Evolutionary conservation across 2,797 vertebrate genomes (phyloP).

Genomic region (Tinamus major): DNA sequence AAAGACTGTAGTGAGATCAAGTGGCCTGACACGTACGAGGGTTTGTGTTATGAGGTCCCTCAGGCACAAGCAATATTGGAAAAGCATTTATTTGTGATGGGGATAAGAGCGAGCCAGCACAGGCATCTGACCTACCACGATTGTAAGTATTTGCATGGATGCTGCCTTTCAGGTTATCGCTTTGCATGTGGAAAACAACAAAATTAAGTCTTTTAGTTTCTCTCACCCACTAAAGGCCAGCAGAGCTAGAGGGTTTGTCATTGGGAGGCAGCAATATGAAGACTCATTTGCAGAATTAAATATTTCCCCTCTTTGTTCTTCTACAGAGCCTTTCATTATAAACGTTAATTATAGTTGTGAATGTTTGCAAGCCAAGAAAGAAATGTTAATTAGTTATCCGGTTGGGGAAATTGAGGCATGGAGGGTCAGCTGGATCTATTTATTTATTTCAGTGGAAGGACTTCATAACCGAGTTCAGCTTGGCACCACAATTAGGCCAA

Average conservation of each 20-base stretch:
- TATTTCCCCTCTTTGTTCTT: neutral
- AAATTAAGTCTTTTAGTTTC: neutral
- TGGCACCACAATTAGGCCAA: neutral
- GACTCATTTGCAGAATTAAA: neutral
- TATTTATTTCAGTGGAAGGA: neutral
- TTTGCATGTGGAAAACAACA: neutral
- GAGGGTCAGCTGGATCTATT: neutral
- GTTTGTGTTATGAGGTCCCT: neutral
- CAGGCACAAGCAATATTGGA: neutral
- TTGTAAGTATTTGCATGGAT: rapidly evolving
- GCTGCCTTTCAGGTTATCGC: neutral
- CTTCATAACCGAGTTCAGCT: neutral
- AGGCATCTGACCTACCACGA: neutral
- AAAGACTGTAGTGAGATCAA: neutral
- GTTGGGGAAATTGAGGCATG: neutral
- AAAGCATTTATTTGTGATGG: neutral
- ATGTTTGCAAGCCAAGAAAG: neutral
- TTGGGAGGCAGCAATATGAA: neutral
- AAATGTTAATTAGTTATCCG: neutral
- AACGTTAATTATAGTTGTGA: neutral
- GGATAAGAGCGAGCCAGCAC: neutral
- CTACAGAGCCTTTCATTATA: neutral
- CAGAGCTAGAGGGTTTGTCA: neutral
- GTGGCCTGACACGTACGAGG: too few species aligned
- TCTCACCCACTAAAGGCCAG: neutral